Conservation (phyloP, 2,113 vertebrate species). For the Nycticebus coucang region DNA sequence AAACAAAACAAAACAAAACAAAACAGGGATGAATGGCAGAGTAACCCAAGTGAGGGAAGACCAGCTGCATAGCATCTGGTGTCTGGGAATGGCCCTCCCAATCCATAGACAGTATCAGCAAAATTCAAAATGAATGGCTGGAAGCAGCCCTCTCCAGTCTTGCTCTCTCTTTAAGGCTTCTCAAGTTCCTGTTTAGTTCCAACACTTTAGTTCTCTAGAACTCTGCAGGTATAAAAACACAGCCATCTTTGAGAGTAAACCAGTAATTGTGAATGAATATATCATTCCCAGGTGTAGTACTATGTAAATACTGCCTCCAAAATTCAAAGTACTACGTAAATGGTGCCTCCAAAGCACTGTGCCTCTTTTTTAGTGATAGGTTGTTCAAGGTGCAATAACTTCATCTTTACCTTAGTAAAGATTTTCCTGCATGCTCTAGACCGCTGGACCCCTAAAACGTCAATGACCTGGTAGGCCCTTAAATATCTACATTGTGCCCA, state of each 20-base stretch:
- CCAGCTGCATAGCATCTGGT: no score
- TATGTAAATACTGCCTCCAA: background rate
- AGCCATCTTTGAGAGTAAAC: background rate
- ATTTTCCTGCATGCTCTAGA: background rate
- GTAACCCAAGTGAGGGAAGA: no score
- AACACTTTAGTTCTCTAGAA: no score
- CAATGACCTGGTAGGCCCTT: background rate
- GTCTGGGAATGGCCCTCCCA: no score
- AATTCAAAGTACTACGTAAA: background rate
- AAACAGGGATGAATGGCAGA: no score
- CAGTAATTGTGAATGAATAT: background rate
- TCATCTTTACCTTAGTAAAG: background rate
- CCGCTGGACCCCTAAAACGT: background rate
- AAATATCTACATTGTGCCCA: background rate
- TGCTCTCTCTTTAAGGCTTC: no score
- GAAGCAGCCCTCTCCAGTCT: no score
- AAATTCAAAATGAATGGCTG: no score
- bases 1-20: no score
- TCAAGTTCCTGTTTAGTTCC: no score
- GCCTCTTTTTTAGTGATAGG: background rate
- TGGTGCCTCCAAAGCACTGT: background rate
- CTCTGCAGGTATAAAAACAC: no score
- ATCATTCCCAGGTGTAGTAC: background rate
- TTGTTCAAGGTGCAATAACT: background rate
- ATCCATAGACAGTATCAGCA: no score